Evolutionary conservation across 2,113 vertebrate genomes (phyloP), one percentile per base, ranked within the genome.

Genomic region (Notiomystis cincta): DNA sequence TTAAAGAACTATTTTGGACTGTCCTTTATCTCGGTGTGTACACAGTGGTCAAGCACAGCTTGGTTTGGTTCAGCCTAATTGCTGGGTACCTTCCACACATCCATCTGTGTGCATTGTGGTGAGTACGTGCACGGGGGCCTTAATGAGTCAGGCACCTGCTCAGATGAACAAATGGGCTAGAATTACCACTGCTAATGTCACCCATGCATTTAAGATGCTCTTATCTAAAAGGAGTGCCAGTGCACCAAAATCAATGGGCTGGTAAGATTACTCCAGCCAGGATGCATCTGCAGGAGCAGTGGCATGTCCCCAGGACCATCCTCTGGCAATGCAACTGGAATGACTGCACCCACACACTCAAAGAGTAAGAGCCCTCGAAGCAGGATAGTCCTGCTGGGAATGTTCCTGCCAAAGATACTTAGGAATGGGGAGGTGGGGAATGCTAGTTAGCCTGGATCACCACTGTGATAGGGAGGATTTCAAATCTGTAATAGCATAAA

Each of bases 61-160:
- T 69, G 14, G 7, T 85, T 89, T 84, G 79, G 87, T 89, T 92
- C 80, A 64, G 56, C 51, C 77, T 95, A 91, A 97, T 92, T 95
- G 91, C 89, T 82, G 91, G 89, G 94, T 89, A 94, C 80, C 89
- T 94, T 89, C 77, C 77, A 67, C 77, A 67, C 3, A 3, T 93
- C 93, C 91, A 93, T 92, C 91, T 95, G 91, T 73, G 80, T 90
- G 58, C 91, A 67, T 61, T 73, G 71, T n/a, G 94, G 64, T 73
- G 60, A 71, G 84, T 37, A 84, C 40, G 21, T 91, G 94, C 58
- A 45, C 75, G 3, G 75, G 40, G 65, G 78, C 48, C 58, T 72
- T 93, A 93, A 93, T 87, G 81, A 95, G 37, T 7, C 73, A 69
- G 89, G 72, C 91, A 94, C 93, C 89, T 89, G 96, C 93, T 91